Evolutionary conservation across 2,888 invertebrate species (phyloP).

Genomic region (Eupithecia centaureata): DNA sequence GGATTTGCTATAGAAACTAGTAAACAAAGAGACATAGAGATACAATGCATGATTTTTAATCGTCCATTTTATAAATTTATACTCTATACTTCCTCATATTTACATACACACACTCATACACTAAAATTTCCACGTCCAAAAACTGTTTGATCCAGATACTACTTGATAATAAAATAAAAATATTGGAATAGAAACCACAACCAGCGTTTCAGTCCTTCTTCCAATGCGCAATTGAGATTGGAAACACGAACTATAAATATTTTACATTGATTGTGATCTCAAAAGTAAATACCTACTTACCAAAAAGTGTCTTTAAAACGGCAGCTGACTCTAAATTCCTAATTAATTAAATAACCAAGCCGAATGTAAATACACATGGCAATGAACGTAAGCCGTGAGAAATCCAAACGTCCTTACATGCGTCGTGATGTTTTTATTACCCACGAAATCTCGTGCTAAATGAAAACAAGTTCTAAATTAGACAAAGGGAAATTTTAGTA

Average conservation of each 20-base stretch:
- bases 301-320: not conserved
- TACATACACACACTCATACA: no score
- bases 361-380: slow-evolving; percentile 11
- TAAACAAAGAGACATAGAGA: no score
- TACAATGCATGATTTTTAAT: no score
- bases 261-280: not conserved
- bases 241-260: not conserved
- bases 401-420: slow-evolving; percentile 13
- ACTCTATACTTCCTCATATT: no score
- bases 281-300: not conserved
- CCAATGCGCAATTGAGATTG: not conserved
- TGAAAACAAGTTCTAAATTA: slow-evolving; percentile 14
- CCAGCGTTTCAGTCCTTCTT: not conserved
- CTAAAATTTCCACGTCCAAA: no score
- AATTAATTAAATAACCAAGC: slow-evolving; percentile 2
- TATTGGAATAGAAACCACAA: not conserved
- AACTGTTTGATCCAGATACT: no score
- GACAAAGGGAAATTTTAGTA: slow-evolving; percentile 3
- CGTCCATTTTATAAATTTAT: no score
- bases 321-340: not conserved
- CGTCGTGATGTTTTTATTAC: slow-evolving; percentile 26
- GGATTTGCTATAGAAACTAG: no score
- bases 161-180: no score
- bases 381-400: slow-evolving; percentile 24
- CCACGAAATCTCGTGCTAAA: slow-evolving; percentile 26